Evolutionary conservation across 2,797 vertebrate species (phyloP), one percentile per base, ranked within the genome.

Genomic region (Helicolenus hilgendorfi): DNA sequence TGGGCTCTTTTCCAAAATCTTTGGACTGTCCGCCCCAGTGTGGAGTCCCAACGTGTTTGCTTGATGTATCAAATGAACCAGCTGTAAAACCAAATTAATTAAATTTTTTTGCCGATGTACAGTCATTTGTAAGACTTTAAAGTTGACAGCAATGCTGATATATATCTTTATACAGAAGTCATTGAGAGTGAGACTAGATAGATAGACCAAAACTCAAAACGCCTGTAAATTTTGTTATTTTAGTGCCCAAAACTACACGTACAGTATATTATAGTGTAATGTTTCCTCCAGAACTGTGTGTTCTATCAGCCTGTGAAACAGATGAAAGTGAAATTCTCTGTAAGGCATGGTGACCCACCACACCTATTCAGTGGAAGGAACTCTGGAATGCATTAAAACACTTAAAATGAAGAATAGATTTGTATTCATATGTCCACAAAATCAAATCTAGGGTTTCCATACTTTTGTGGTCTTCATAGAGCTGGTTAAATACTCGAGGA

Each of bases 251-350:
- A 67, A n/a, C 2, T 33, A 38, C 15, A 33, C 29, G 18, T 18
- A 20, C 15, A 6, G 20, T 55, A 10, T 35, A 22, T 35, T 27
- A 22, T 35, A 13, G 20, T 27, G 27, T 59, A 26, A 55, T 31
- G 53, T 26, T 20, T 26, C 6, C 27, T 22, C 7, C 7, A 22
- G 18, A 62, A n/a, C 13, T 8, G 7, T 9, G 13, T 72, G 29
- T 36, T 72, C 31, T 41, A 59, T 79, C 72, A 70, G 49, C 45
- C 11, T 33, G 20, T 29, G 27, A 65, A 36, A 80, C n/a, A 29
- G 65, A 71, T 71, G 18, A 74, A 69, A 83, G 60, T 13, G 29
- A 62, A 70, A 70, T 70, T 70, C 41, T 76, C 35, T 67, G n/a
- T 26, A 35, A 53, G 56, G 59, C 68, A 65, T 33, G 59, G n/a